Evolutionary conservation across 2,113 vertebrate genomes (phyloP).

Genomic region (Myiopsitta monachus): DNA sequence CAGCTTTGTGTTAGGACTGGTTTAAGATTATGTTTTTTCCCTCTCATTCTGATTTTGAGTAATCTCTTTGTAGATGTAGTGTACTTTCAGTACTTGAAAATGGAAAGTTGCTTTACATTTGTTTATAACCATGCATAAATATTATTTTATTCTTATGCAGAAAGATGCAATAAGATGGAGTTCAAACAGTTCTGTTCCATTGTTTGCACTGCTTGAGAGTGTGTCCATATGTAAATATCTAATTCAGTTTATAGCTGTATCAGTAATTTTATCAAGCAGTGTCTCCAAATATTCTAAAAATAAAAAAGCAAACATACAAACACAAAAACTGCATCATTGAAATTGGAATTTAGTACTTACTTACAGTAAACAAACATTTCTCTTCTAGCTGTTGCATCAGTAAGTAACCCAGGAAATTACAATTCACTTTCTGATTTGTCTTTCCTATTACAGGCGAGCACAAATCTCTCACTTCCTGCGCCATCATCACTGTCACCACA

Average conservation of each 20-base stretch:
- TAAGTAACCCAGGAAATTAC: constrained; percentile 73
- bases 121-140: neutral
- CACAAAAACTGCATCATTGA: neutral
- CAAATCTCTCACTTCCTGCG: constrained; percentile 79
- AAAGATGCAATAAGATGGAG: accelerated
- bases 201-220: neutral
- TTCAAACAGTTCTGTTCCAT: neutral
- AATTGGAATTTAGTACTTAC: neutral
- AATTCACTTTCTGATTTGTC: constrained; percentile 67
- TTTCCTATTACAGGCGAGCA: constrained; percentile 81
- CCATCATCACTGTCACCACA: constrained; percentile 81
- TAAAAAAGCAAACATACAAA: neutral
- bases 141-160: neutral
- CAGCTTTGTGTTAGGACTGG: neutral
- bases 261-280: neutral
- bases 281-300: neutral
- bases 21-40: neutral
- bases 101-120: neutral
- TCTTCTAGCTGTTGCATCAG: constrained; percentile 63
- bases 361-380: constrained; percentile 55
- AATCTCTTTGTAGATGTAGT: neutral
- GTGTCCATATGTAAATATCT: neutral
- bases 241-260: neutral
- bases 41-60: neutral
- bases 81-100: neutral